Conservation (phyloP, 1,140 invertebrate genomes). For the Augochlora pura region DNA sequence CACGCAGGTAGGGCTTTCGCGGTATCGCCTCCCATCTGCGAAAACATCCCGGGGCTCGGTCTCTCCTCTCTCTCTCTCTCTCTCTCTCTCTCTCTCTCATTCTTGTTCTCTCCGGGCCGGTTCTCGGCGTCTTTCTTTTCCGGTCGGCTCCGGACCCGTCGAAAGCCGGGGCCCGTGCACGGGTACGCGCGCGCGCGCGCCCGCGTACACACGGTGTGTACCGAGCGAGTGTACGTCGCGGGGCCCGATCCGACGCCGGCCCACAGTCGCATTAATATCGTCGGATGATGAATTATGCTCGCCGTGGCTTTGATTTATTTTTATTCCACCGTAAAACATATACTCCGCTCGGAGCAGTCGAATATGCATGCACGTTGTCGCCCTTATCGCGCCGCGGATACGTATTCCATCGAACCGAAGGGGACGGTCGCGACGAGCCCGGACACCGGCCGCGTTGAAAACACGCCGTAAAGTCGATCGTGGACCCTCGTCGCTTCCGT, state of each 20-base stretch:
- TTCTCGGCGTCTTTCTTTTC: conserved; percentile 20
- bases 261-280: conserved; percentile 70
- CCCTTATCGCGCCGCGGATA: conserved; percentile 35
- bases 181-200: conserved; percentile 16
- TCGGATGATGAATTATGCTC: conserved; percentile 67
- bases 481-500: conserved; percentile 7
- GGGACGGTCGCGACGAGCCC: conserved; percentile 13
- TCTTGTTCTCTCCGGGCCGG: background rate
- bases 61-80: background rate
- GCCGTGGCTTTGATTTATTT: conserved; percentile 53
- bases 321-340: conserved; percentile 48
- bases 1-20: conserved; percentile 50
- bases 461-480: conserved; percentile 7
- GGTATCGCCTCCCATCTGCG: conserved; percentile 66
- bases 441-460: conserved; percentile 17
- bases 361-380: conserved; percentile 25
- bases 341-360: conserved; percentile 18
- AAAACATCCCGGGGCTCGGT: conserved; percentile 57
- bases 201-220: conserved; percentile 7
- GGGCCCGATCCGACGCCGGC: too few relatives aligned
- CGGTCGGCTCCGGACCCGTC: background rate
- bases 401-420: conserved; percentile 42
- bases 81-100: background rate
- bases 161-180: conserved; percentile 22
- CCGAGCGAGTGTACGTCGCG: background rate